phyloP scores from a whole-genome alignment of 2,888 invertebrate species.

The Troides helena region DNA sequence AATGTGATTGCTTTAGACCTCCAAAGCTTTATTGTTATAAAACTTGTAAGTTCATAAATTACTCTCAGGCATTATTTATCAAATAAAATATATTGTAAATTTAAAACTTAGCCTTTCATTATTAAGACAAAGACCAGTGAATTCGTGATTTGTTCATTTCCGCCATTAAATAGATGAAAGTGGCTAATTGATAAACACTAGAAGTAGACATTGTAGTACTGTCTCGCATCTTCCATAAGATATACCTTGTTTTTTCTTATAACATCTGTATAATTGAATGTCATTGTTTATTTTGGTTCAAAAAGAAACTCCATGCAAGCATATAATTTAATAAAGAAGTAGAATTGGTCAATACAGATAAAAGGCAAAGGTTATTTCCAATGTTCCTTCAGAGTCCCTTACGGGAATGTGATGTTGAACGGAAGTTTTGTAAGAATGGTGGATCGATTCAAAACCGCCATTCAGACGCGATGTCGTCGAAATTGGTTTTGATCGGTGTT shows the following conservation, averaged over 20 bases:
- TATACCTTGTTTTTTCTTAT: no score
- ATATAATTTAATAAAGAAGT: constrained; percentile 2
- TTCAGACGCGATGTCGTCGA: constrained; percentile 18
- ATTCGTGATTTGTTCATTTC: no score
- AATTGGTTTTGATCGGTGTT: constrained; percentile 25
- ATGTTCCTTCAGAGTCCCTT: not conserved
- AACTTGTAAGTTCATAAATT: constrained; percentile 5
- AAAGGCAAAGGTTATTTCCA: constrained; percentile 5
- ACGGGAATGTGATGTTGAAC: constrained; percentile 11
- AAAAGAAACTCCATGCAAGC: no score
- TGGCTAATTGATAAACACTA: no score
- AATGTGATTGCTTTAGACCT: not conserved
- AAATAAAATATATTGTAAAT: constrained; percentile 8
- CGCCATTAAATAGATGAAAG: no score
- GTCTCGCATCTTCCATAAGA: no score
- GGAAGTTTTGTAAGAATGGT: constrained; percentile 9
- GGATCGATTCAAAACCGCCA: constrained; percentile 13
- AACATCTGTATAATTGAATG: no score
- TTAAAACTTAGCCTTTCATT: no score
- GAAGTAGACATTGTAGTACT: no score
- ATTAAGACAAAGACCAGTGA: no score
- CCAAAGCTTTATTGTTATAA: constrained; percentile 2
- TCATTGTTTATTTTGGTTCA: no score
- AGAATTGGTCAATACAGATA: constrained; percentile 10
- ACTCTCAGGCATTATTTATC: constrained; percentile 13